Percentiles rank a stretch among this genome's conserved stretches.
These are phyloP conservation scores for Plotosus lineatus DNA, from an alignment of 2,113 vertebrate genomes.

Conservation along the genomic window DNA sequence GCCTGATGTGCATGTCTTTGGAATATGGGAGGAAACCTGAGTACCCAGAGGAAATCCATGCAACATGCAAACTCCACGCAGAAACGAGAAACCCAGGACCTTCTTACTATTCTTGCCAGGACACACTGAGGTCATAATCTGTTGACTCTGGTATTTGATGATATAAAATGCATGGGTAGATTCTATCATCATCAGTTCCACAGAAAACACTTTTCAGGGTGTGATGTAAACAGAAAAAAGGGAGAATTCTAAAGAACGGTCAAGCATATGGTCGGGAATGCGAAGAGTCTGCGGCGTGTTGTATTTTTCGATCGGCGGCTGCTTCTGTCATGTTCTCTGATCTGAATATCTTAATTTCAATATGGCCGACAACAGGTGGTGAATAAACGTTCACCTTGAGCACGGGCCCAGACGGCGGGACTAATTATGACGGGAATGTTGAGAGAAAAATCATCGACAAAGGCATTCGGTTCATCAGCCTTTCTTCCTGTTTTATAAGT, in stretches of 20 bases:
- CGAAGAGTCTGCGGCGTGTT: not conserved
- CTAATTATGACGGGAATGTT: not conserved
- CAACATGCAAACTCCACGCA: too few relatives aligned
- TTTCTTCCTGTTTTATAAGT: not conserved
- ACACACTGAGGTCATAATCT: too few relatives aligned
- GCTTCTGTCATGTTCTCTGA: constrained; percentile 1
- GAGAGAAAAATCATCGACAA: not conserved
- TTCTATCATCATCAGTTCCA: not conserved
- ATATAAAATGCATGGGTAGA: too few relatives aligned
- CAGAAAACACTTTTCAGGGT: not conserved
- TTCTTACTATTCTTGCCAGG: too few relatives aligned
- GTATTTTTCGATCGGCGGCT: not conserved
- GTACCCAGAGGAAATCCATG: too few relatives aligned
- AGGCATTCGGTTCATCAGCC: not conserved
- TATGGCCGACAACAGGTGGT: constrained; percentile 11
- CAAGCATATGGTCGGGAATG: not conserved
- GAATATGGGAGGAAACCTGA: too few relatives aligned
- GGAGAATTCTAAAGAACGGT: not conserved
- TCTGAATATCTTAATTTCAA: constrained; percentile 8
- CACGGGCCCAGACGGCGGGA: not conserved
- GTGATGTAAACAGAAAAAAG: not conserved
- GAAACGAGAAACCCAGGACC: too few relatives aligned
- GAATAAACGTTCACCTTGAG: not conserved
- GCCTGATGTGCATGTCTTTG: too few relatives aligned
- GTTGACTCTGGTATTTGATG: too few relatives aligned